A percentile compares a stretch with the other conserved stretches of the same genome.
These are phyloP conservation scores for Litoditis marina DNA, from an alignment of 2,888 invertebrate species.

Conservation along the genomic window DNA sequence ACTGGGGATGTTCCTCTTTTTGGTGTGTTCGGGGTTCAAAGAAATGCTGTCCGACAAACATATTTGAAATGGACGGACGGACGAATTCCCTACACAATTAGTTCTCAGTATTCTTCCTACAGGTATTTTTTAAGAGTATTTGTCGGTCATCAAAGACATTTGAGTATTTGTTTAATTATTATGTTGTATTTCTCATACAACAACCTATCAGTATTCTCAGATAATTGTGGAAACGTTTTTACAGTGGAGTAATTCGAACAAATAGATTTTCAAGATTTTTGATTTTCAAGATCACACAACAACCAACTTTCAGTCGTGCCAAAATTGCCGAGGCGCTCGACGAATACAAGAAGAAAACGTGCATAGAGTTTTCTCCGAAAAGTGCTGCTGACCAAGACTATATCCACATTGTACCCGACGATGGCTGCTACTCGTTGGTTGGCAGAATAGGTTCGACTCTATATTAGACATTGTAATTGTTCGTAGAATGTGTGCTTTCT, in stretches of 20 bases:
- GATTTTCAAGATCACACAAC: too few species aligned
- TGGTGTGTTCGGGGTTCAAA: slow-evolving; percentile 47
- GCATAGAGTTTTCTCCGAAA: slow-evolving; percentile 57
- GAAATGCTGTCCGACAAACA: slow-evolving; percentile 56
- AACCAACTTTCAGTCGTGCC: slow-evolving; percentile 51
- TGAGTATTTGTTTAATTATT: too few species aligned
- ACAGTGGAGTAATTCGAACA: too few species aligned
- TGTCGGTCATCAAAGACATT: too few species aligned
- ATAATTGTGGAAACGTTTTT: too few species aligned
- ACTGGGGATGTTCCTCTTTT: slow-evolving; percentile 40
- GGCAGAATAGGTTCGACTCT: slow-evolving; percentile 52
- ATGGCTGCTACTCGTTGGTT: slow-evolving; percentile 61
- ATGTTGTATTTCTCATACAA: too few species aligned
- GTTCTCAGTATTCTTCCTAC: slow-evolving; percentile 53
- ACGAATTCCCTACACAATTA: slow-evolving; percentile 60
- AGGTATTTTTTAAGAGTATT: too few species aligned
- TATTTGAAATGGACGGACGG: slow-evolving; percentile 58
- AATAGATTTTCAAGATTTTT: neutral
- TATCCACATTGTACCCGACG: slow-evolving; percentile 61
- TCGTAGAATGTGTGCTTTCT: too few species aligned
- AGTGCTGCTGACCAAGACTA: slow-evolving; percentile 56
- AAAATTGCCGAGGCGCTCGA: slow-evolving; percentile 58
- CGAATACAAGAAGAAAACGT: slow-evolving; percentile 54
- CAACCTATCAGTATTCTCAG: too few species aligned
- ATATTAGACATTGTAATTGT: too few species aligned